Evolutionary conservation across 2,888 invertebrate species (phyloP).

Genomic region (Steinernema hermaphroditum): DNA sequence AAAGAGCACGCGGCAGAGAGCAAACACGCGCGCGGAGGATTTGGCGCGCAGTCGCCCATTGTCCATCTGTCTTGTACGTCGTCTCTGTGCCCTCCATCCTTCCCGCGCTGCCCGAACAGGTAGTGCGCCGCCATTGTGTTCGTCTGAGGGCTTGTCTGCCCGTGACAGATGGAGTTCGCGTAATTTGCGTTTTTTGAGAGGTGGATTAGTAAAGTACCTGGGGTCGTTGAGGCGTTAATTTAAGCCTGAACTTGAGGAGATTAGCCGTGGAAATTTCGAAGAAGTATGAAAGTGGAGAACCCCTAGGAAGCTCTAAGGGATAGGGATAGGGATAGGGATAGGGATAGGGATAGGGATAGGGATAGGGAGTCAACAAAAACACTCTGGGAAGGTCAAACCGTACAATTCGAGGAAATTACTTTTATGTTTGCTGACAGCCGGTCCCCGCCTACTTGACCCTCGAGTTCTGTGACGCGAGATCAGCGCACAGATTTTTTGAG

Average conservation of each 20-base stretch:
- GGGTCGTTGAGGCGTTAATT: neutral
- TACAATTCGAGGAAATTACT: neutral
- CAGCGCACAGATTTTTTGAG: constrained; percentile 13
- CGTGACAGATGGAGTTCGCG: neutral
- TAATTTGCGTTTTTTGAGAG: neutral
- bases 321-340: too few relatives aligned
- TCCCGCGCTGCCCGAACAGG: constrained; percentile 13
- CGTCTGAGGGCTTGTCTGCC: neutral
- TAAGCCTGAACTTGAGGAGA: neutral
- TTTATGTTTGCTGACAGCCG: constrained; percentile 15
- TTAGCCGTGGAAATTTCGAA: too few relatives aligned
- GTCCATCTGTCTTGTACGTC: constrained; percentile 29
- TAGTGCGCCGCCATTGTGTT: neutral
- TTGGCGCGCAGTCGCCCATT: constrained; percentile 30
- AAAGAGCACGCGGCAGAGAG: constrained; percentile 1
- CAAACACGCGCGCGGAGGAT: constrained; percentile 25
- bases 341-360: too few relatives aligned
- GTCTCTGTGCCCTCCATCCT: neutral
- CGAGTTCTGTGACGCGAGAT: neutral
- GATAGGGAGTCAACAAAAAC: too few relatives aligned
- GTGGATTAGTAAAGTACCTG: neutral
- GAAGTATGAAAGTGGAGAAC: too few relatives aligned
- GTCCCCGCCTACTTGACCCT: neutral
- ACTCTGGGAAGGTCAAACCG: constrained; percentile 1
- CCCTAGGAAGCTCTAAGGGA: too few relatives aligned